Evolutionary conservation across 2,797 vertebrate genomes (phyloP).

Genomic region (Melanogrammus aeglefinus): DNA sequence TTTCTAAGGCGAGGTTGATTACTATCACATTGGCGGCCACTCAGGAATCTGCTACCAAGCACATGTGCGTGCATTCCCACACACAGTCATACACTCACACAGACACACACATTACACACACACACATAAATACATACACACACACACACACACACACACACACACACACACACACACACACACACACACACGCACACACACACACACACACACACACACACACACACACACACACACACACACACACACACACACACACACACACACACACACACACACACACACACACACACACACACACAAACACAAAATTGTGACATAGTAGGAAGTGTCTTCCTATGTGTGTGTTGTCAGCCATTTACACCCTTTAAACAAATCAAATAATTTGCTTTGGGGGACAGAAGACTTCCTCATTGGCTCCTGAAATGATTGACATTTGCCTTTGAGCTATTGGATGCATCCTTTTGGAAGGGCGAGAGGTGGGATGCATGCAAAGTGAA

Average conservation of each 20-base stretch:
- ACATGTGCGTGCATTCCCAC: constrained; percentile 12
- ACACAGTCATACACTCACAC: constrained; percentile 3
- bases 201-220: constrained; percentile 3
- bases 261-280: too few relatives aligned
- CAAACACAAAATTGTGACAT: neutral
- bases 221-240: neutral
- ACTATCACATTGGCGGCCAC: constrained; percentile 54
- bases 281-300: neutral
- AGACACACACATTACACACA: too few relatives aligned
- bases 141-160: neutral
- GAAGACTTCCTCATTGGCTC: constrained; percentile 63
- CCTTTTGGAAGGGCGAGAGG: constrained; percentile 26
- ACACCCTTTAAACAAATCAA: constrained; percentile 57
- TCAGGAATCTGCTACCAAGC: constrained; percentile 26
- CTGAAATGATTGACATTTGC: constrained; percentile 71
- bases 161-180: neutral
- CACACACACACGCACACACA: neutral
- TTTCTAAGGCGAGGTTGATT: constrained; percentile 60
- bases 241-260: too few relatives aligned
- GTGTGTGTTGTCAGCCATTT: constrained; percentile 63
- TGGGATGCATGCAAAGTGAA: constrained; percentile 46
- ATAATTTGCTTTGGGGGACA: constrained; percentile 48
- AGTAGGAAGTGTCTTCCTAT: constrained; percentile 13
- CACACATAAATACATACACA: neutral
- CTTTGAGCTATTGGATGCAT: constrained; percentile 48